Base-by-base conservation (phyloP, 2,888 invertebrate species). In the Drosophila stalkeri region DNA sequence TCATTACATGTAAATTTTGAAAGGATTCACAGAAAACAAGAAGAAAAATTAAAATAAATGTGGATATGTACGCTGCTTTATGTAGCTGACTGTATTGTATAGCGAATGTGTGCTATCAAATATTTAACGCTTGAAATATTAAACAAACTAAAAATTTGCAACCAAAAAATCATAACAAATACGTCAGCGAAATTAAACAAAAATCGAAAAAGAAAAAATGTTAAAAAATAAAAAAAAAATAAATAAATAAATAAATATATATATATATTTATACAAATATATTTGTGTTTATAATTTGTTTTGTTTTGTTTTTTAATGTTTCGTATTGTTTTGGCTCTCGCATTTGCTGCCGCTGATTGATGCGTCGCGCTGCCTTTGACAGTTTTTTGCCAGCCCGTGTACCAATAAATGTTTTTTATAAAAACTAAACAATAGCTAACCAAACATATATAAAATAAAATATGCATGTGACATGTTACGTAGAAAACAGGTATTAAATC, bases 71-170 rank as follows among this genome's bases (percentile, higher is more conserved):
- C 79, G 57, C 63, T 66, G 80, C 72, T 77, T 86, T 89, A 77
- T 85, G 75, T 68, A 63, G 75, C 77, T 63, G 54, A 85, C 73
- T 74, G 73, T 78, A 33, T 56, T 41, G 67, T 60, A 65, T 35
- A 51, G 39, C 47, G 57, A 65, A 51, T 64, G 54, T 31, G 63
- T 59, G 63, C 72, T 61, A 86, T 85, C 66, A 85, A 85, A 85
- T 90, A 85, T 85, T 90, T 64, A 90, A 72, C 57, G 71, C 67
- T 81, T 81, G 64, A 69, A 85, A 75, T 86, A 87, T 85, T 90
- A 67, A 90, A 78, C 75, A 72, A 90, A 75, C 89, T 86, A 84
- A 73, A 77, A 86, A 64, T 72, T 73, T 63, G 63, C 61, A 49
- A 47, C 64, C 54, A 77, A 82, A 74, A 77, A 65, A 68, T 63